A percentile compares a stretch with the other conserved stretches of the same genome.
Evolutionary conservation across 2,797 vertebrate genomes (phyloP).

Genomic region (Smutsia gigantea): DNA sequence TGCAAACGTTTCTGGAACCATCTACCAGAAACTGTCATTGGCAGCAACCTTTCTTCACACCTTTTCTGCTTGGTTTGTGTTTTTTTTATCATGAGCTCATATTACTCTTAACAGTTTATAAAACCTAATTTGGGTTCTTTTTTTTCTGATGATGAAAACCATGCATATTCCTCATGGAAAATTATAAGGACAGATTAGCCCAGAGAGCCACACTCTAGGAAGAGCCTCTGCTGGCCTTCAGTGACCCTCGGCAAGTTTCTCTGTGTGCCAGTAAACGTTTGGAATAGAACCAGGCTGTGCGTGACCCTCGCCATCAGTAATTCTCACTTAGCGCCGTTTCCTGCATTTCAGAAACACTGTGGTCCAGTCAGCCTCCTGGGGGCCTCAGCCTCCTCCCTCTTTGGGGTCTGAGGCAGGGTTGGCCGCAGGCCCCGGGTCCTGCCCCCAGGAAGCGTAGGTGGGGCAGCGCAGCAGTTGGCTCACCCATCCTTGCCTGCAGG

Average conservation of each 20-base stretch:
- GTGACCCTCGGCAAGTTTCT: accelerated
- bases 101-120: not conserved
- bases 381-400: too few species aligned
- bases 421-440: not conserved
- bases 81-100: not conserved
- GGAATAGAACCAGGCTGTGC: accelerated
- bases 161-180: not conserved
- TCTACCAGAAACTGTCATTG: accelerated
- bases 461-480: not conserved
- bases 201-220: accelerated
- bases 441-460: not conserved
- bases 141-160: not conserved
- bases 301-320: accelerated
- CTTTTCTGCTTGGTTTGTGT: not conserved
- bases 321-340: not conserved
- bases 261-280: accelerated
- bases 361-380: not conserved
- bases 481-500: slow-evolving; percentile 50
- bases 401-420: not conserved
- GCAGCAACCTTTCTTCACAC: not conserved
- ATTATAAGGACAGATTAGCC: too few species aligned
- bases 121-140: not conserved
- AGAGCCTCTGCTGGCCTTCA: not conserved
- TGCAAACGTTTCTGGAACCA: not conserved
- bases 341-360: not conserved